Evolutionary conservation across 2,113 vertebrate species (phyloP).

Genomic region (Taxidea taxus): DNA sequence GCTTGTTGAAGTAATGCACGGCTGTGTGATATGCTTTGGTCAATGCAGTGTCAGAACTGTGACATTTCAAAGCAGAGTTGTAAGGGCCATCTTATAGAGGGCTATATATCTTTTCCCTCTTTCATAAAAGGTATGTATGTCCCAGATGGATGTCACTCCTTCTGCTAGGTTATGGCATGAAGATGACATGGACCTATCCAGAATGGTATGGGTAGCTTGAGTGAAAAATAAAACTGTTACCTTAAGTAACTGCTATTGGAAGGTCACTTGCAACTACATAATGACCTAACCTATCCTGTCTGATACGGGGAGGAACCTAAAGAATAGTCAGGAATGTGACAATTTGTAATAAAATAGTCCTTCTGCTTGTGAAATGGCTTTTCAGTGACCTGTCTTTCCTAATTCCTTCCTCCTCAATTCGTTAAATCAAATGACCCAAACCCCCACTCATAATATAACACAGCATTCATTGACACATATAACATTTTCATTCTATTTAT

Average conservation of each 20-base stretch:
- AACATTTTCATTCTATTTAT: constrained; percentile 3
- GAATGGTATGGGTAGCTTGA: background rate
- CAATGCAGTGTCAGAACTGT: background rate
- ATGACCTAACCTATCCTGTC: background rate
- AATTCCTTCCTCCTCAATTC: background rate
- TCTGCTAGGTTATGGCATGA: background rate
- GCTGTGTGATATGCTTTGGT: background rate
- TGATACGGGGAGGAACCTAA: background rate
- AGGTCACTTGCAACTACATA: background rate
- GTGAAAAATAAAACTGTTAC: background rate
- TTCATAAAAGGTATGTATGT: background rate
- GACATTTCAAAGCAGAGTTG: background rate
- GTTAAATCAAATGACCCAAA: constrained; percentile 6
- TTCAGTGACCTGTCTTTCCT: background rate
- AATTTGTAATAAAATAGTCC: background rate
- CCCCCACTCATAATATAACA: background rate
- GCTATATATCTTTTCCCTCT: background rate
- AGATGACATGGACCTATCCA: background rate
- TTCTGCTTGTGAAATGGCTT: background rate
- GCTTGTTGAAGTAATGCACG: background rate
- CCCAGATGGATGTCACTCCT: background rate
- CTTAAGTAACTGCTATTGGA: background rate
- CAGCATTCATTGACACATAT: background rate
- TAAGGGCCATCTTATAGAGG: background rate
- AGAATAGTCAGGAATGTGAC: background rate